Evolutionary conservation across 2,888 invertebrate genomes (phyloP), one percentile per base, ranked within the genome.

Genomic region (Hyposoter dolosus): DNA sequence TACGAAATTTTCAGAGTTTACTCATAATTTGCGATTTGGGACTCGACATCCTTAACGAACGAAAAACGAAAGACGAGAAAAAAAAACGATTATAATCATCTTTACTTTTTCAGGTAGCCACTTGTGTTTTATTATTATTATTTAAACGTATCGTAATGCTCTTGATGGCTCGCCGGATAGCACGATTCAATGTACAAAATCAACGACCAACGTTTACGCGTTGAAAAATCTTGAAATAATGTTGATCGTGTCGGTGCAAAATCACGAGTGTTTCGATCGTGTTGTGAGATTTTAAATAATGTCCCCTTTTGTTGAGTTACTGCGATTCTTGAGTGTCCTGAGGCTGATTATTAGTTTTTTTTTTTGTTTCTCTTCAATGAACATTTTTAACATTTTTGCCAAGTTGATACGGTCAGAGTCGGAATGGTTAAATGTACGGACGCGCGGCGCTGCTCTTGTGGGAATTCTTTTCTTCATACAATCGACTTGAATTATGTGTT

Each of bases 381-480:
- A 43, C 32, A 65, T 47, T 53, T 28, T 17, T 15, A 47, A 63
- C 35, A 12, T 71, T 47, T 72, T 47, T n/a, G 12, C 12, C 40
- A 75, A 79, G 28, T 45, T 68, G 45, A 32, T 12, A 23, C 17
- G 15, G 32, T 71, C 68, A 32, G 10, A 76, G 40, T 68, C 60
- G 40, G 12, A 82, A 83, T 79, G 43, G 76, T 81, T 56, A 47
- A 82, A 81, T 10, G 15, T 53, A 63, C 77, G 87, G 85, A 65
- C 88, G 88, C 87, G 88, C 87, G 88, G 88, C 88, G 88, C 88
- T 75, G 75, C 86, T 87, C 85, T 86, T 28, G 45, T 69, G 84
- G 83, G 77, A 45, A 63, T 68, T 74, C 28, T 66, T 81, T 82
- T 65, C 56, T 80, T 60, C 4, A 28, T 28, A 7, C 19, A 23